Percentiles rank a stretch among this genome's conserved stretches.
Evolutionary conservation across 2,113 vertebrate genomes (phyloP).

Genomic region (Phylloscopus trochiloides): DNA sequence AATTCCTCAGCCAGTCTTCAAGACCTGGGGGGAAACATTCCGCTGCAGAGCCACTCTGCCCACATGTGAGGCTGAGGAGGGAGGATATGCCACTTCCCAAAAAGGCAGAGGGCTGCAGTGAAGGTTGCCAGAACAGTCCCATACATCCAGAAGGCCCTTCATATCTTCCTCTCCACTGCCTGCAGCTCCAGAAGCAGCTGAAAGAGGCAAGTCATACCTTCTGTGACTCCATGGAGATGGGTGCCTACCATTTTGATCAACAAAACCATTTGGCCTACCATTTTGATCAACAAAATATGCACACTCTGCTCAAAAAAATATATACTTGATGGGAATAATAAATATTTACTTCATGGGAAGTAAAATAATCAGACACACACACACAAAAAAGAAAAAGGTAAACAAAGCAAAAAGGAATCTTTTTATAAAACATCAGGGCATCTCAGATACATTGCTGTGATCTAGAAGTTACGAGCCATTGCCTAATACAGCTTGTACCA

Average conservation of each 20-base stretch:
- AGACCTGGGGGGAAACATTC: not conserved
- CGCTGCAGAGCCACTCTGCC: accelerated
- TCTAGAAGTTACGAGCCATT: slow-evolving; percentile 35
- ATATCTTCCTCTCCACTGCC: not conserved
- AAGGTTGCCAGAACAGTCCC: not conserved
- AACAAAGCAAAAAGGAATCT: not conserved
- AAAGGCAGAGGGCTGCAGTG: accelerated
- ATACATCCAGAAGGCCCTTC: not conserved
- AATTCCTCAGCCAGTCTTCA: accelerated
- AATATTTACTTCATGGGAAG: not conserved
- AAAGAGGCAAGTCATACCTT: not conserved
- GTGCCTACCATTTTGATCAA: too few relatives aligned
- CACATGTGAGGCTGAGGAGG: accelerated
- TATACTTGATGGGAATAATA: too few relatives aligned
- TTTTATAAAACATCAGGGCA: not conserved
- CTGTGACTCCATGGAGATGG: not conserved
- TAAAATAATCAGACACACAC: not conserved
- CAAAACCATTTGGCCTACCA: too few relatives aligned
- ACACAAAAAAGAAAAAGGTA: not conserved
- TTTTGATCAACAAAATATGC: too few relatives aligned
- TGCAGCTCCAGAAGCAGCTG: not conserved
- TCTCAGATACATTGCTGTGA: not conserved
- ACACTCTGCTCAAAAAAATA: too few relatives aligned
- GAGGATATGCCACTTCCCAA: not conserved
- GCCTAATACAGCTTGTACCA: slow-evolving; percentile 68